A percentile compares a stretch with the other conserved stretches of the same genome.
Conservation (phyloP, 2,797 vertebrate species). For the Myotis vivesi region DNA sequence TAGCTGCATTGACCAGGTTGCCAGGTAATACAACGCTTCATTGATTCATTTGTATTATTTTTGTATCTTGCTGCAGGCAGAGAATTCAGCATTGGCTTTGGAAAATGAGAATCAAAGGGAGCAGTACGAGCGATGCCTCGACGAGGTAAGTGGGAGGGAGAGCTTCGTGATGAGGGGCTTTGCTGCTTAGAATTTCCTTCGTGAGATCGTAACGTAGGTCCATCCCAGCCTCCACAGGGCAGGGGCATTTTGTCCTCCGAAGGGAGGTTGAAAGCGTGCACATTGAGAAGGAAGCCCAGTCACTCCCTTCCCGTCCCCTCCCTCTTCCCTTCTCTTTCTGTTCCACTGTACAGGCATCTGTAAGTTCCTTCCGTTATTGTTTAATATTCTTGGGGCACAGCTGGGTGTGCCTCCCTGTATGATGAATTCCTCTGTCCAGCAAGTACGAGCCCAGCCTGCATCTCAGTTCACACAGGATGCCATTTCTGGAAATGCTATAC, state of each 20-base stretch:
- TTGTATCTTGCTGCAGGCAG: conserved; percentile 85
- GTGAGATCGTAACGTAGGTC: background rate
- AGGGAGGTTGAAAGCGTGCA: background rate
- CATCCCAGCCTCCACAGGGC: background rate
- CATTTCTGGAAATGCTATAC: conserved; percentile 13
- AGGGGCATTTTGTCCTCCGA: background rate
- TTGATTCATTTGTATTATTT: conserved; percentile 78
- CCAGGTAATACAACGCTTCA: conserved; percentile 58
- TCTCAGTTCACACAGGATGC: background rate
- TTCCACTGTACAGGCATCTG: background rate
- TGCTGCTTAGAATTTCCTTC: background rate
- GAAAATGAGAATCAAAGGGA: conserved; percentile 95
- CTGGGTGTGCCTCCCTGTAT: background rate
- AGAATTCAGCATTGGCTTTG: conserved; percentile 89
- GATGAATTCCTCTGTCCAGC: background rate
- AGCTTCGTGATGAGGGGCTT: background rate
- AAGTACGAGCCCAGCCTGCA: background rate
- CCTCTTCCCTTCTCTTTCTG: background rate
- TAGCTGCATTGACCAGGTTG: conserved; percentile 63
- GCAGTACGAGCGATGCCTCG: conserved; percentile 93
- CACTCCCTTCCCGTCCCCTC: rapidly evolving
- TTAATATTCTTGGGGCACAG: background rate
- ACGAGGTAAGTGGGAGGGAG: conserved; percentile 89
- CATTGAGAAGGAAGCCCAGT: background rate
- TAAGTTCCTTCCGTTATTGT: background rate